Base-by-base conservation (phyloP, 2,888 invertebrate species). In the Papilio demoleus region DNA sequence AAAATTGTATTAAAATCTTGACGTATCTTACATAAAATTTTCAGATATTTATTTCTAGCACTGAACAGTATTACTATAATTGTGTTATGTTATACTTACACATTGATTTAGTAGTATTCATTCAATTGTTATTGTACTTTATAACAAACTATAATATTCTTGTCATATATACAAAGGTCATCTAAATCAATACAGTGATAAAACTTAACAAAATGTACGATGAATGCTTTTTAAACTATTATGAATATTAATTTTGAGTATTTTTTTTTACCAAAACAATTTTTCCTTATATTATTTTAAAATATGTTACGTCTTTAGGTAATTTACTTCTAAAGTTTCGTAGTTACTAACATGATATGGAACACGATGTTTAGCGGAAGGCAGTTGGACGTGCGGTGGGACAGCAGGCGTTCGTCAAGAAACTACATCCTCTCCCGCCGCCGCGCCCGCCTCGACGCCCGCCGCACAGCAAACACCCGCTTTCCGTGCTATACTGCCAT, bases 371-470 rank as follows among this genome's bases (percentile, higher is more conserved):
- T 50, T 87, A 96, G 95, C 97, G 86, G 97, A 97, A 94, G 97
- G 96, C 93, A 97, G 96, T 83, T 97, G 97, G 97, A 95, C 96
- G 88, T 96, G 95, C 94, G 97, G 97, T 93, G 97, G 97, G 81
- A 94, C 93, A 76, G 96, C 93, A 80, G 94, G 95, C 82, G 93
- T 88, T 79, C 92, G 93, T 81, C 90, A 90, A 86, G 91, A 94
- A 88, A 87, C 90, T 87, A 83, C 86, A 85, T 88, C 93, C 79
- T 91, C 92, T 84, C 92, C 93, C 90, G 86, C 87, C 89, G 93
- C 93, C 84, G 88, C 84, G 75, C 84, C 92, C 88, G 88, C 82
- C 77, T 81, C 93, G 88, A 87, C 87, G 83, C 90, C 88, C 81
- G 93, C 92, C 76, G 86, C 93, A 82, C 93, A 94, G 72, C 93